A percentile compares a stretch with the other conserved stretches of the same genome.
These are phyloP conservation scores for Steinernema hermaphroditum DNA, from an alignment of 2,888 invertebrate genomes.

Conservation along the genomic window DNA sequence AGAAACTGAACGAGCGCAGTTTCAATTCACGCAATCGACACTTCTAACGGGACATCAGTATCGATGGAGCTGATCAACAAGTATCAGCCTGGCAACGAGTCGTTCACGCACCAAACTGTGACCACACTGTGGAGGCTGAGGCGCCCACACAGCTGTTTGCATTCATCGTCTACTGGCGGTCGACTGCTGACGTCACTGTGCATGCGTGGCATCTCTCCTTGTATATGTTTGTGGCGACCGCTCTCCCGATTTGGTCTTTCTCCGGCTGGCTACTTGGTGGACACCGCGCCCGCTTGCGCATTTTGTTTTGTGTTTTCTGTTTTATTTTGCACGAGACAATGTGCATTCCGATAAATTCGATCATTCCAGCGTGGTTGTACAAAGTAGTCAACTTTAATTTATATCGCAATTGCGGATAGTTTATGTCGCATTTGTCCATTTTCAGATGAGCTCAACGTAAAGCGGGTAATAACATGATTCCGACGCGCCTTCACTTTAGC, in stretches of 20 bases:
- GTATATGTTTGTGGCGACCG: not conserved
- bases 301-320: slow-evolving; percentile 1
- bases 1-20: slow-evolving; percentile 5
- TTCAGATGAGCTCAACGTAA: slow-evolving; percentile 22
- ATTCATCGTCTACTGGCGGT: slow-evolving; percentile 14
- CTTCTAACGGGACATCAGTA: not conserved
- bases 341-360: too few relatives aligned
- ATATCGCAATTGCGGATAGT: too few relatives aligned
- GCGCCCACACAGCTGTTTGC: slow-evolving; percentile 23
- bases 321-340: not conserved
- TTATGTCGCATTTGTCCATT: not conserved
- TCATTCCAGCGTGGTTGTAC: too few relatives aligned
- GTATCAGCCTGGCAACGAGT: not conserved
- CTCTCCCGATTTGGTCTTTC: not conserved
- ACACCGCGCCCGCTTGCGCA: too few relatives aligned
- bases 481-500: slow-evolving; percentile 37
- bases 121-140: not conserved
- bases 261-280: not conserved
- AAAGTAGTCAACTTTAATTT: slow-evolving; percentile 8
- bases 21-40: slow-evolving; percentile 7
- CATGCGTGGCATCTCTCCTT: slow-evolving; percentile 25
- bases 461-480: slow-evolving; percentile 18
- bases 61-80: not conserved
- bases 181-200: slow-evolving; percentile 8
- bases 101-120: slow-evolving; percentile 1